Evolutionary conservation across 2,888 invertebrate genomes (phyloP).

Genomic region (Bimastos eiseni): DNA sequence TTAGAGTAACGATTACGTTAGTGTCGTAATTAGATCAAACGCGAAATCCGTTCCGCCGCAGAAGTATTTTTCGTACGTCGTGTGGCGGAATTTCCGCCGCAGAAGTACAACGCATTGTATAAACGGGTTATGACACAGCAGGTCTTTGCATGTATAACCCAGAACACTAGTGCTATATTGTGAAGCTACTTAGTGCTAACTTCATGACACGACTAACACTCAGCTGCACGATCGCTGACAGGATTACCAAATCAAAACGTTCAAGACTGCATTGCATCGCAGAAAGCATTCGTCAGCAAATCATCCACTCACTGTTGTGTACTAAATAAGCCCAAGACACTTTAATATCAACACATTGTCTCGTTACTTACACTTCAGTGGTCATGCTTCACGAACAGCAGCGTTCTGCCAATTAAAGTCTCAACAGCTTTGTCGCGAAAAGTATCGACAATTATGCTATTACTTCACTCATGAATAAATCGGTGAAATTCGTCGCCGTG

Average conservation of each 20-base stretch:
- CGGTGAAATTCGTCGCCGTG: background rate
- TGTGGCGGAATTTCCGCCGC: too few species aligned
- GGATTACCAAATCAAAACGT: background rate
- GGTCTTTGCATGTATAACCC: background rate
- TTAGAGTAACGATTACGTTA: too few species aligned
- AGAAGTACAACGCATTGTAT: too few species aligned
- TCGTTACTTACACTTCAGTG: conserved; percentile 13
- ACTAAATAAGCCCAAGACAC: background rate
- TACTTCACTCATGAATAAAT: background rate
- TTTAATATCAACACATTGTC: background rate
- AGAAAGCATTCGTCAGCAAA: background rate
- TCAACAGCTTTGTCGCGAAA: background rate
- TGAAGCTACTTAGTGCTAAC: background rate
- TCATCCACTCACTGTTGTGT: background rate
- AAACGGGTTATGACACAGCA: background rate
- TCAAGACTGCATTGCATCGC: background rate
- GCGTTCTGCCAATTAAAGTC: background rate
- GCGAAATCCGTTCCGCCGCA: too few species aligned
- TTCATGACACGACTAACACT: background rate
- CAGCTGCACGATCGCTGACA: background rate
- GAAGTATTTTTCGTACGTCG: too few species aligned
- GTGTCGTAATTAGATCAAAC: too few species aligned
- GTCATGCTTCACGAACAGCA: conserved; percentile 6
- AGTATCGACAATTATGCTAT: background rate
- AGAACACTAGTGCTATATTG: background rate